Evolutionary conservation across 2,797 vertebrate genomes (phyloP), one percentile per base, ranked within the genome.

Genomic region (Xiphorhynchus erythropygius): DNA sequence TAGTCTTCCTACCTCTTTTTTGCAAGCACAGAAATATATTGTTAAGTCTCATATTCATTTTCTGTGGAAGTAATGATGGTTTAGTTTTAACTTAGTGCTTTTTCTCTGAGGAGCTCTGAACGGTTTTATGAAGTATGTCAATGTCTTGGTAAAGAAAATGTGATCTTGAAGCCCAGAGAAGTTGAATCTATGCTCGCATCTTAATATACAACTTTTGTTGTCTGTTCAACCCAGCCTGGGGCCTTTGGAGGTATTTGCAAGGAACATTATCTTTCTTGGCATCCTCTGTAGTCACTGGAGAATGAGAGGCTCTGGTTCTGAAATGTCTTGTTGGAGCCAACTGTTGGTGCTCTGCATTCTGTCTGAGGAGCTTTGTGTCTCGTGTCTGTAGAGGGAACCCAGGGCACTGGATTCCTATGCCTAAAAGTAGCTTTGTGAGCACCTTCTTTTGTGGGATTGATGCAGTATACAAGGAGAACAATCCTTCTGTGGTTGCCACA

Each of bases 1-100:
- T 94, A 39, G 91, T 95, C 96, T 94, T 77, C 60, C 60, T 94
- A 79, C 91, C 80, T 85, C 81, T 74, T 96, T 96, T 95, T 42
- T 95, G 37, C 83, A 90, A 93, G 93, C 89, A 87, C 79, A 70
- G 69, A 94, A 94, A 77, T 93, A 59, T 10, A 84, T 60, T 86
- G 80, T 53, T 68, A 89, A 90, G 55, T 53, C 68, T 91, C 56
- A 10, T 79, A 42, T 17, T 90, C 74, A 52, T 94, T 94, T 93
- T 90, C 76, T 84, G 1, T 90, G 79, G 71, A 79, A 79, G 83
- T 88, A 88, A 67, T 73, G 80, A 70, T 76, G 57, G 86, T 73
- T 94, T 96, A 79, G 91, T 94, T 97, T 93, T 92, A 93, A 92
- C 56, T 52, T 59, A 8, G 39, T 46, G 50, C 80, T 93, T 94